phyloP scores from a whole-genome alignment of 2,888 invertebrate genomes.

The Cephalotes varians region DNA sequence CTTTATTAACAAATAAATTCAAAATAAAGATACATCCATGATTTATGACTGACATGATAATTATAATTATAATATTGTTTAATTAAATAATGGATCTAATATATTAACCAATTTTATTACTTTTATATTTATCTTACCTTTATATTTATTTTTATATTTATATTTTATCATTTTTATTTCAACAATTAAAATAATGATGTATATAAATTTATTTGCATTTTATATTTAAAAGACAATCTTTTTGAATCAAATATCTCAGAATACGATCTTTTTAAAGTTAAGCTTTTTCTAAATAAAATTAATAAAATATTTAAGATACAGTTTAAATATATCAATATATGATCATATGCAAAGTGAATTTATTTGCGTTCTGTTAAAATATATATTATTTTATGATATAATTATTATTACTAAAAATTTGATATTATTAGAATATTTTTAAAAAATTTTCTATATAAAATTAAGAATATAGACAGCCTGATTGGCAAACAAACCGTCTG shows the following conservation, averaged over 20 bases:
- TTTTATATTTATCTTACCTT: no score
- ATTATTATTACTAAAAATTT: neutral
- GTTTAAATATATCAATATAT: neutral
- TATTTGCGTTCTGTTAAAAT: neutral
- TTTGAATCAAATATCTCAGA: neutral
- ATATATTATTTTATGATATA: neutral
- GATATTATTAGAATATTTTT: neutral
- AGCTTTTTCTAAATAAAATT: neutral
- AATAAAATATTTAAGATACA: neutral
- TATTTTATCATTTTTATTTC: no score
- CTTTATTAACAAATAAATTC: slow-evolving; percentile 14
- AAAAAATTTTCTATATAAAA: neutral
- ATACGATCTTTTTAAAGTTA: neutral
- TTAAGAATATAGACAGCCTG: neutral
- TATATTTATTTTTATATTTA: no score
- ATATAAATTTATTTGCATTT: neutral
- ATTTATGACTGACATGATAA: neutral
- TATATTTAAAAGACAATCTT: neutral
- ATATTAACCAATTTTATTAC: neutral
- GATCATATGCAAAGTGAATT: neutral
- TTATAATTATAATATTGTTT: neutral
- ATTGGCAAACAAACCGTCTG: neutral
- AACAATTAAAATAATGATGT: neutral
- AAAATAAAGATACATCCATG: neutral
- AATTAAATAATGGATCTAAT: neutral